Evolutionary conservation across 2,113 vertebrate genomes (phyloP).

Genomic region (Brachypodius melanocephalos): DNA sequence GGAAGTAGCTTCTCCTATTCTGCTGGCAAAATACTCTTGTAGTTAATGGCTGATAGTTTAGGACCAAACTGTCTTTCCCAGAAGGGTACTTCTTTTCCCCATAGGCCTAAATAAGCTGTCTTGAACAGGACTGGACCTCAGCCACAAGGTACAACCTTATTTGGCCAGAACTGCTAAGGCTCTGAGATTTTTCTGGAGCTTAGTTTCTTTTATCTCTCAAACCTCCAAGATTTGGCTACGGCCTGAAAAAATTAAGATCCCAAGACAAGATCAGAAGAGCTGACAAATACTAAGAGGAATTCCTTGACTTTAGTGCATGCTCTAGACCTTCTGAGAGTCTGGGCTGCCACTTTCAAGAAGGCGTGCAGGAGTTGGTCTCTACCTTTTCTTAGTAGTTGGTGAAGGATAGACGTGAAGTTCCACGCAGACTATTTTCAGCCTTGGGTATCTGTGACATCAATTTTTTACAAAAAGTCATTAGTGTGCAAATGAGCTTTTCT

Average conservation of each 20-base stretch:
- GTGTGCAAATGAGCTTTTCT: background rate
- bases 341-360: background rate
- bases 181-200: background rate
- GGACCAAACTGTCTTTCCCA: background rate
- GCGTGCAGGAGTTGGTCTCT: background rate
- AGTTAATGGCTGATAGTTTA: background rate
- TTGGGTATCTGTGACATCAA: background rate
- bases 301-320: background rate
- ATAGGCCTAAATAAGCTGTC: background rate
- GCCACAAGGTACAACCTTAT: background rate
- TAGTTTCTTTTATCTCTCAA: background rate
- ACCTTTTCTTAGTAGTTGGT: background rate
- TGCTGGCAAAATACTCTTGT: conserved; percentile 24
- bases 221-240: background rate
- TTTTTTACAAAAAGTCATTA: background rate
- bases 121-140: background rate
- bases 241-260: background rate
- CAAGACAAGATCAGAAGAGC: background rate
- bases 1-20: conserved; percentile 64
- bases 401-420: background rate
- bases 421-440: background rate
- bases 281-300: background rate
- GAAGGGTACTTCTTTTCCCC: background rate
- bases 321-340: background rate
- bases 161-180: background rate